Conservation (phyloP, 1,140 invertebrate genomes). For the Globodera rostochiensis region DNA sequence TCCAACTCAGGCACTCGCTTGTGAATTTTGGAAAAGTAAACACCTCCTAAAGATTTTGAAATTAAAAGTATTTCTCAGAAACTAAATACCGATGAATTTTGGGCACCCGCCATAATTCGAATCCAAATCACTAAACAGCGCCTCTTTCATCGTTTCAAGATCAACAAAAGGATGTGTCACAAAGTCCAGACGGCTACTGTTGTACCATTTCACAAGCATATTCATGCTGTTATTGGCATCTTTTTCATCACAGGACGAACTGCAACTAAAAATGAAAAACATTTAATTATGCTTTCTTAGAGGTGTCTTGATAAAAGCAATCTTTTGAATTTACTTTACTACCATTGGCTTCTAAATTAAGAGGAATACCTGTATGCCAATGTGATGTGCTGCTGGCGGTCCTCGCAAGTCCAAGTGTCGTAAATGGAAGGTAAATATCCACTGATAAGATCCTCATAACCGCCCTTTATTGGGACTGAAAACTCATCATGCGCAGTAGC, state of each 20-base stretch:
- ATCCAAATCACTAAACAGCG: not conserved
- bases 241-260: too few relatives aligned
- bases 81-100: not conserved
- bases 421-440: too few relatives aligned
- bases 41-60: not conserved
- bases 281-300: not conserved
- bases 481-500: not conserved
- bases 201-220: not conserved
- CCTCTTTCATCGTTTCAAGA: not conserved
- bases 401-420: not conserved
- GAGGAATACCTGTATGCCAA: conserved; percentile 3
- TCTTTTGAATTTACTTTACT: not conserved
- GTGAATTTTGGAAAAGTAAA: not conserved
- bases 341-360: too few relatives aligned
- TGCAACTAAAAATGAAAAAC: not conserved
- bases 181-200: not conserved
- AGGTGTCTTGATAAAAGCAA: not conserved
- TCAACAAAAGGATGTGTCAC: not conserved
- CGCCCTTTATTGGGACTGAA: not conserved
- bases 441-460: not conserved
- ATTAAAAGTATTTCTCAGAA: too few relatives aligned
- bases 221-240: not conserved
- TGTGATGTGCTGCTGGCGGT: not conserved
- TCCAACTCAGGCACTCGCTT: not conserved
- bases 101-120: not conserved